Percentiles rank a stretch among this genome's conserved stretches.
Conservation (phyloP, 2,888 invertebrate genomes). For the Perdita meconis region DNA sequence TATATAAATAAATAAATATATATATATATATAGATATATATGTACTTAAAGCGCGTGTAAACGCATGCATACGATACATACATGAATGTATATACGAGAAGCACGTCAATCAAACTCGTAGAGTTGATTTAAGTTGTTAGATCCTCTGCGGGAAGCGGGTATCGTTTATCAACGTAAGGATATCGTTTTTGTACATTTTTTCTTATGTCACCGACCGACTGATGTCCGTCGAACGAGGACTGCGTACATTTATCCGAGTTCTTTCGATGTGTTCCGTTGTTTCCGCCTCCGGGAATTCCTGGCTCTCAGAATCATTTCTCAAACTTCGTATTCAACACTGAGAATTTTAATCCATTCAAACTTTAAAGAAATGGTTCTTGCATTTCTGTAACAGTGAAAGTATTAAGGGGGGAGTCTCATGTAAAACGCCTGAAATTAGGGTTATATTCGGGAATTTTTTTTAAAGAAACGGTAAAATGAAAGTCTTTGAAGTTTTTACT, state of each 20-base stretch:
- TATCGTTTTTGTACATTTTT: constrained; percentile 76
- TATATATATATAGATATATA: constrained; percentile 45
- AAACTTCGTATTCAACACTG: neutral
- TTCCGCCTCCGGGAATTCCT: constrained; percentile 16
- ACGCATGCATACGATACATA: constrained; percentile 62
- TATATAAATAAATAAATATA: constrained; percentile 48
- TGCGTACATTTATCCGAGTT: constrained; percentile 33
- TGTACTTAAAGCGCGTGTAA: constrained; percentile 60
- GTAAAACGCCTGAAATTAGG: too few species aligned
- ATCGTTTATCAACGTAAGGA: constrained; percentile 52
- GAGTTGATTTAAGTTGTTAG: constrained; percentile 75
- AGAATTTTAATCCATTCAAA: too few species aligned
- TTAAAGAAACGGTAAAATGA: too few species aligned
- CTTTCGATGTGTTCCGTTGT: constrained; percentile 33
- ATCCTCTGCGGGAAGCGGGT: constrained; percentile 55
- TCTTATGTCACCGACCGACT: constrained; percentile 67
- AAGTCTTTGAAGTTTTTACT: too few species aligned
- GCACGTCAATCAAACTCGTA: constrained; percentile 80
- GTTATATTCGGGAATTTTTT: too few species aligned
- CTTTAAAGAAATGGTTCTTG: too few species aligned
- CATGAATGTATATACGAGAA: constrained; percentile 69
- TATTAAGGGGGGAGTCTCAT: too few species aligned
- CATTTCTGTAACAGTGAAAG: too few species aligned
- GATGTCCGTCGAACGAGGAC: constrained; percentile 47
- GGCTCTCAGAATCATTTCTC: constrained; percentile 4